A percentile compares a stretch with the other conserved stretches of the same genome.
Conservation (phyloP, 2,888 invertebrate genomes). For the Drosophila aldrichi region DNA sequence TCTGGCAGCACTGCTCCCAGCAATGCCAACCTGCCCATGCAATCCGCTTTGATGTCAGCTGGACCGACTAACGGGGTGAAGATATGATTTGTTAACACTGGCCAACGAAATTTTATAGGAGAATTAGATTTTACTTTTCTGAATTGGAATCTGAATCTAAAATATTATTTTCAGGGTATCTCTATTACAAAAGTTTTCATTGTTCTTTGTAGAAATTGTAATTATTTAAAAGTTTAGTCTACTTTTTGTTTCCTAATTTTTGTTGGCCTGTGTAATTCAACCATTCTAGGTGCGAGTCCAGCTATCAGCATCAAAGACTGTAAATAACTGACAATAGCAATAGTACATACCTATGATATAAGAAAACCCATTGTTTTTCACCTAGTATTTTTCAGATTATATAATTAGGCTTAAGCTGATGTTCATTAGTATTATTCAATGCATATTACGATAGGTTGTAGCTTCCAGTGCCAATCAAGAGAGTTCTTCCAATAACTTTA, state of each 20-base stretch:
- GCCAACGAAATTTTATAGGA: too few species aligned
- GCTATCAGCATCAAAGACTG: slow-evolving; percentile 65
- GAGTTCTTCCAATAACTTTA: slow-evolving; percentile 63
- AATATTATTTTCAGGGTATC: too few species aligned
- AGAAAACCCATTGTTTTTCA: slow-evolving; percentile 8
- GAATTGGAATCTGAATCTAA: neutral
- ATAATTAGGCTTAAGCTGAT: slow-evolving; percentile 15
- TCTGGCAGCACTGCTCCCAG: slow-evolving; percentile 24
- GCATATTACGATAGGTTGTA: slow-evolving; percentile 44
- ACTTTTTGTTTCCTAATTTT: neutral
- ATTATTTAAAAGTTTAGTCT: too few species aligned
- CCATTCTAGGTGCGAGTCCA: neutral
- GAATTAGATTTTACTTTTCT: neutral
- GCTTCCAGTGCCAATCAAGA: slow-evolving; percentile 71
- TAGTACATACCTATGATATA: neutral
- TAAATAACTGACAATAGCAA: slow-evolving; percentile 64
- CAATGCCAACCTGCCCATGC: slow-evolving; percentile 29
- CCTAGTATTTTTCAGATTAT: slow-evolving; percentile 21
- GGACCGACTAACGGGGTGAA: slow-evolving; percentile 56
- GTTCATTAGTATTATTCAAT: slow-evolving; percentile 59
- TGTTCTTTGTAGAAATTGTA: too few species aligned
- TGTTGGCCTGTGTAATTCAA: neutral
- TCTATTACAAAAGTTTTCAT: too few species aligned
- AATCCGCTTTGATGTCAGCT: slow-evolving; percentile 29
- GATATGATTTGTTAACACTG: slow-evolving; percentile 34